A percentile compares a stretch with the other conserved stretches of the same genome.
phyloP scores from a whole-genome alignment of 2,888 invertebrate species.

The Leptogaster cylindrica region DNA sequence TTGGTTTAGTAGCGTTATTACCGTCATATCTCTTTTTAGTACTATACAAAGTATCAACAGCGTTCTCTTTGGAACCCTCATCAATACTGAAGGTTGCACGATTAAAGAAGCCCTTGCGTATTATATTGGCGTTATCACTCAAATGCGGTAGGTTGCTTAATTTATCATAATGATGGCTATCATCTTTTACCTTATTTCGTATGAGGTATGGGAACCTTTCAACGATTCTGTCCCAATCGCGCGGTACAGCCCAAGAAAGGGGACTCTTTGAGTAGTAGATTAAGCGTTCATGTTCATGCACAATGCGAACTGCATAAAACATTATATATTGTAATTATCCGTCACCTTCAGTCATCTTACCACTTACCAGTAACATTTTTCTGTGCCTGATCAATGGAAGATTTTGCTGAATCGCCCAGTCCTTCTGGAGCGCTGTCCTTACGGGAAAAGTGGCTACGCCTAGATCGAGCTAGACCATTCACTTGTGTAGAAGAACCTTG shows the following conservation, averaged over 20 bases:
- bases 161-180: constrained; percentile 46
- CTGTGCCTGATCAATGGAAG: constrained; percentile 25
- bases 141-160: constrained; percentile 29
- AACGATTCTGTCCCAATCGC: constrained; percentile 58
- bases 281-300: constrained; percentile 60
- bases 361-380: constrained; percentile 45
- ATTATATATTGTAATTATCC: too few relatives aligned
- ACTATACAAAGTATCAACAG: constrained; percentile 24
- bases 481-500: constrained; percentile 41
- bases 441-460: constrained; percentile 62
- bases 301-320: constrained; percentile 55
- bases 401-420: constrained; percentile 47
- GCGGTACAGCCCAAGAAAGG: constrained; percentile 60
- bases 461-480: constrained; percentile 60
- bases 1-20: constrained; percentile 44
- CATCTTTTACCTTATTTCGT: constrained; percentile 61
- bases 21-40: constrained; percentile 21
- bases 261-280: constrained; percentile 60
- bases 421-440: constrained; percentile 61
- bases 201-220: constrained; percentile 59
- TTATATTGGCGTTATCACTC: constrained; percentile 51
- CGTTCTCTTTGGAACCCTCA: constrained; percentile 49
- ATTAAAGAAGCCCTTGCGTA: constrained; percentile 55
- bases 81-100: constrained; percentile 55
- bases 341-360: neutral